phyloP scores from a whole-genome alignment of 2,888 invertebrate species.

The Lypha dubia region DNA sequence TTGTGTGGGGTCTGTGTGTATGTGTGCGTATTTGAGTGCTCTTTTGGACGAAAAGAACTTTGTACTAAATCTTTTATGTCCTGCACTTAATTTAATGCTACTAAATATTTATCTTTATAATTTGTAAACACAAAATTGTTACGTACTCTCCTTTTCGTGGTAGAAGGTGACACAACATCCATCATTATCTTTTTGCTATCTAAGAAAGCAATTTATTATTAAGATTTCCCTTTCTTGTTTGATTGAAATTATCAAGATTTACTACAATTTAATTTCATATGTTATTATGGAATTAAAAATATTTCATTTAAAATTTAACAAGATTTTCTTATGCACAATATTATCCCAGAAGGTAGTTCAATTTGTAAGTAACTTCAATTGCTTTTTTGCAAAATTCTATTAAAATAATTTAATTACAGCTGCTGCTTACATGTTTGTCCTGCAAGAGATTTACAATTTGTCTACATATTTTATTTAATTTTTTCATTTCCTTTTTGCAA shows the following conservation, averaged over 20 bases:
- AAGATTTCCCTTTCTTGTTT: neutral
- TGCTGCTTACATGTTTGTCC: neutral
- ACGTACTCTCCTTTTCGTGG: no score
- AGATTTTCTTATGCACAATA: slow-evolving; percentile 7
- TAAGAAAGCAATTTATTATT: neutral
- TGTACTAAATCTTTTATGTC: neutral
- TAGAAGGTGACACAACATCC: no score
- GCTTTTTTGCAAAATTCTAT: slow-evolving; percentile 1
- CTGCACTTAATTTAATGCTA: slow-evolving; percentile 11
- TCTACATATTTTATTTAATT: neutral
- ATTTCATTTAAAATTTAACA: slow-evolving; percentile 53
- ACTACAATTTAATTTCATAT: neutral
- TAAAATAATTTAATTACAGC: neutral
- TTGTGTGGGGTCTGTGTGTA: neutral
- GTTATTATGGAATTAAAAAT: neutral
- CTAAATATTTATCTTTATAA: slow-evolving; percentile 7
- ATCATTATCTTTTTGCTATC: neutral
- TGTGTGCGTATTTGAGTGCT: no score
- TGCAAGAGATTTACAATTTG: slow-evolving; percentile 8
- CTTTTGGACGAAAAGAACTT: neutral
- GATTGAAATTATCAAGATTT: neutral
- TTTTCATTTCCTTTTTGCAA: slow-evolving; percentile 15
- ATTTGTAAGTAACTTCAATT: slow-evolving; percentile 9
- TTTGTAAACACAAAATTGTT: neutral
- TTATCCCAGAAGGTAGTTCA: neutral